Conservation (phyloP, 2,113 vertebrate species). For the Lampris incognitus region DNA sequence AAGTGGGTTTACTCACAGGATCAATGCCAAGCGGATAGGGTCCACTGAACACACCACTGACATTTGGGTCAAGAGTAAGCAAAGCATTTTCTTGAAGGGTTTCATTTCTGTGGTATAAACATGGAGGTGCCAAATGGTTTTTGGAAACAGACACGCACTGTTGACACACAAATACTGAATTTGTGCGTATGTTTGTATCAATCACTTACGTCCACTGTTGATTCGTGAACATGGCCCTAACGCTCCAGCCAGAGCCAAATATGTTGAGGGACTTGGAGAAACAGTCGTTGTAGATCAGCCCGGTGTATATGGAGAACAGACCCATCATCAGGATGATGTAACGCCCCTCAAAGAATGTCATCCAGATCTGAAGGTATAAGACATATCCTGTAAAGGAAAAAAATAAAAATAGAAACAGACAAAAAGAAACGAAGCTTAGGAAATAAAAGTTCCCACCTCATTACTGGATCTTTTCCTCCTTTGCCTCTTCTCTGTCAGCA, state of each 20-base stretch:
- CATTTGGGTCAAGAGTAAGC: constrained; percentile 89
- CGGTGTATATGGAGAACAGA: constrained; percentile 96
- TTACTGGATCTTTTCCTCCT: constrained; percentile 85
- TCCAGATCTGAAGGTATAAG: constrained; percentile 88
- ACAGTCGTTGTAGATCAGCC: constrained; percentile 98
- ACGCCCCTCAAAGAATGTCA: constrained; percentile 90
- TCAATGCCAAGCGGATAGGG: constrained; percentile 95
- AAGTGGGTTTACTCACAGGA: constrained; percentile 84
- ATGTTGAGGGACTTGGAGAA: constrained; percentile 97
- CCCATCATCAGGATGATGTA: constrained; percentile 97
- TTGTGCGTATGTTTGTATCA: background rate
- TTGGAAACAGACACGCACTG: background rate
- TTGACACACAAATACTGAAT: background rate
- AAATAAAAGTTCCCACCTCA: constrained; percentile 82
- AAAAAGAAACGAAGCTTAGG: background rate
- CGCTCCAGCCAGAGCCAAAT: constrained; percentile 95
- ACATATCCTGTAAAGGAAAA: background rate
- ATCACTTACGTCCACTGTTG: constrained; percentile 91
- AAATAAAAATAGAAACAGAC: background rate
- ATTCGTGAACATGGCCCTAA: constrained; percentile 91
- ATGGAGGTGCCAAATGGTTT: background rate
- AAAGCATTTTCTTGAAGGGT: constrained; percentile 77
- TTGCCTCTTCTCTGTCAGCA: constrained; percentile 88
- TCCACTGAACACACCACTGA: constrained; percentile 91
- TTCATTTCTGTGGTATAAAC: constrained; percentile 74